Evolutionary conservation across 2,113 vertebrate genomes (phyloP).

Genomic region (Climacteris rufus): DNA sequence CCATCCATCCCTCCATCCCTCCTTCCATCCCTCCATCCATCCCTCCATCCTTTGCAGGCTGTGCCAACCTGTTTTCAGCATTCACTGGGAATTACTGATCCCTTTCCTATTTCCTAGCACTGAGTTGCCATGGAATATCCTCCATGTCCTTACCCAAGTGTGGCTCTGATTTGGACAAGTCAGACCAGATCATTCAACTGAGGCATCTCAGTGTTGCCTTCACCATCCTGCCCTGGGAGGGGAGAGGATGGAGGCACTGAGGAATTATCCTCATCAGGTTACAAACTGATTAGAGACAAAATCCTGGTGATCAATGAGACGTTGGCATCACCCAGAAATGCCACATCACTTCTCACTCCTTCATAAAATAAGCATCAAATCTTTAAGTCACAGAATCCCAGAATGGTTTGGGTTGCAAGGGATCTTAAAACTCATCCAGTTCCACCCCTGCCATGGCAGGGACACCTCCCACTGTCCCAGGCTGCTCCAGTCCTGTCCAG

Average conservation of each 20-base stretch:
- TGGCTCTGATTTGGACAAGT: not conserved
- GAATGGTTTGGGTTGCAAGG: not conserved
- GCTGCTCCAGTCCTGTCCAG: accelerated
- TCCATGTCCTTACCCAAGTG: not conserved
- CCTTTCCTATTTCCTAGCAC: too few relatives aligned
- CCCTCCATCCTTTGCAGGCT: not conserved
- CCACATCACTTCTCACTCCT: not conserved
- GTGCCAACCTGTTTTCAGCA: not conserved
- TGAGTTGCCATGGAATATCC: not conserved
- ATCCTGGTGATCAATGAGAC: not conserved
- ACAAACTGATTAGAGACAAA: not conserved
- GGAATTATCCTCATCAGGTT: not conserved
- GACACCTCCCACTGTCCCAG: accelerated
- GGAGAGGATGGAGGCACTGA: not conserved
- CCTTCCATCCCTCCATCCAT: not conserved
- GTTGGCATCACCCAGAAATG: not conserved
- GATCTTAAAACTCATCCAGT: not conserved
- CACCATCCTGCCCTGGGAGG: not conserved
- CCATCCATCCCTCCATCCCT: not conserved
- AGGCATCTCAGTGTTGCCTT: not conserved
- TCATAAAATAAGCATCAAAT: not conserved
- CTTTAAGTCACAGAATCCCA: not conserved
- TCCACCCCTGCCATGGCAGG: not conserved
- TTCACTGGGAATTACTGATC: not conserved
- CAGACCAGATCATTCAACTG: not conserved